Evolutionary conservation across 2,797 vertebrate species (phyloP), one percentile per base, ranked within the genome.

Genomic region (Natrix natrix): DNA sequence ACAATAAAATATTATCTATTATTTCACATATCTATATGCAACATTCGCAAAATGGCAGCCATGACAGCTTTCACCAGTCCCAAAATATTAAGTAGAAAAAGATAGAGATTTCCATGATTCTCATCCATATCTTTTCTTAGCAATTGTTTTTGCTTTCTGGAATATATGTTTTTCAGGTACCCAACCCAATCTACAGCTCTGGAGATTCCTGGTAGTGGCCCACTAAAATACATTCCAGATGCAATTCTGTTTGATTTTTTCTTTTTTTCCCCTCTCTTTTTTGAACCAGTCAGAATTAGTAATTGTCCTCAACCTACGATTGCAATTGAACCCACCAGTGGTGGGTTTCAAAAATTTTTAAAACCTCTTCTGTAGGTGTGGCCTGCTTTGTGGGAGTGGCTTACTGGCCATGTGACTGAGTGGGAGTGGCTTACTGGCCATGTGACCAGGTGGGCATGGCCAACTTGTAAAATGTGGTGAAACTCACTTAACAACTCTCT

Each of bases 201-300:
- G 8, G 69, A 78, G 17, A 43, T 78, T 78, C 69, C 32, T 78
- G 3, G 7, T 78, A 37, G 6, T 20, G 69, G 20, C 69, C 3
- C 69, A 78, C 69, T 78, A 32, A 22, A 78, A 78, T 37, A 20
- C 32, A 10, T 10, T 43, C 3, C 17, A 78, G 32, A 78, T 37
- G 32, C 2, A 22, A 78, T 43, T 5, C n/a, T 78, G 32, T 20
- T 43, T 78, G 32, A 78, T 16, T 20, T 78, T 78, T 63, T 28
- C 11, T 28, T 13, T 17, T 17, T 1, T 1, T 0, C 0, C 7
- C 8, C 22, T 4, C 13, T 4, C 0, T 63, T 63, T 43, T 78
- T 43, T 43, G 3, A 32, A 78, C 7, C 17, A 78, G 32, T 17
- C 17, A 78, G 37, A 78, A 10, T 78, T 17, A 78, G 32, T 78